Evolutionary conservation across 2,113 vertebrate genomes (phyloP).

Genomic region (Pelecanoides urinatrix): DNA sequence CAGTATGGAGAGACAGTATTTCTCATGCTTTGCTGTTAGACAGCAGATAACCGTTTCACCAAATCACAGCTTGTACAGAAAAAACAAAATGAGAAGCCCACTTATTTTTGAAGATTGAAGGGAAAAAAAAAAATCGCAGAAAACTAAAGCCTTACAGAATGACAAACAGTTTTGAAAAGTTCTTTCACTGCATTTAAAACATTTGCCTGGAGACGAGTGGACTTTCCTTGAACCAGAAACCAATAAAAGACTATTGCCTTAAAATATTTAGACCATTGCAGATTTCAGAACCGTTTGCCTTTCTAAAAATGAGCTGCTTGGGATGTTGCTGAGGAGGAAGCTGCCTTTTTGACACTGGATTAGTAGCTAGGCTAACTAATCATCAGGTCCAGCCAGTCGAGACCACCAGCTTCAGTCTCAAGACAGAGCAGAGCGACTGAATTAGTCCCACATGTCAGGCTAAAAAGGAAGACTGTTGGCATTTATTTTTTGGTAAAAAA

Average conservation of each 20-base stretch:
- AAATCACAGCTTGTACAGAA: not conserved
- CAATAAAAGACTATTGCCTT: slow-evolving; percentile 44
- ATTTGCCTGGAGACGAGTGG: not conserved
- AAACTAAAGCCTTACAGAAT: slow-evolving; percentile 5
- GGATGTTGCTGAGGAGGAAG: not conserved
- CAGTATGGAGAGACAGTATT: not conserved
- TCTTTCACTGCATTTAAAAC: slow-evolving; percentile 13
- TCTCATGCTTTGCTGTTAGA: not conserved
- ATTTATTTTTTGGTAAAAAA: not conserved
- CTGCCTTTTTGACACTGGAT: not conserved
- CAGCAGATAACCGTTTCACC: not conserved
- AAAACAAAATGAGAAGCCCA: not conserved
- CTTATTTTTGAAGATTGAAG: not conserved
- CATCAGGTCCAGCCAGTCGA: not conserved
- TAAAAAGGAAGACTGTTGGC: not conserved
- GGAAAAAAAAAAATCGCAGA: not conserved
- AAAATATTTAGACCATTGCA: slow-evolving; percentile 34
- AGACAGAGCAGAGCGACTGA: not conserved
- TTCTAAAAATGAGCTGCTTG: not conserved
- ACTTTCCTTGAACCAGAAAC: slow-evolving; percentile 57
- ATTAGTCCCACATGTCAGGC: not conserved
- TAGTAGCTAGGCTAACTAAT: not conserved
- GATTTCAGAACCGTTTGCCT: slow-evolving; percentile 27
- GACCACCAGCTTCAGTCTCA: not conserved
- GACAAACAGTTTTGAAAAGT: slow-evolving; percentile 19